Base-by-base conservation (phyloP, 2,113 vertebrate species). In the Manacus vitellinus region DNA sequence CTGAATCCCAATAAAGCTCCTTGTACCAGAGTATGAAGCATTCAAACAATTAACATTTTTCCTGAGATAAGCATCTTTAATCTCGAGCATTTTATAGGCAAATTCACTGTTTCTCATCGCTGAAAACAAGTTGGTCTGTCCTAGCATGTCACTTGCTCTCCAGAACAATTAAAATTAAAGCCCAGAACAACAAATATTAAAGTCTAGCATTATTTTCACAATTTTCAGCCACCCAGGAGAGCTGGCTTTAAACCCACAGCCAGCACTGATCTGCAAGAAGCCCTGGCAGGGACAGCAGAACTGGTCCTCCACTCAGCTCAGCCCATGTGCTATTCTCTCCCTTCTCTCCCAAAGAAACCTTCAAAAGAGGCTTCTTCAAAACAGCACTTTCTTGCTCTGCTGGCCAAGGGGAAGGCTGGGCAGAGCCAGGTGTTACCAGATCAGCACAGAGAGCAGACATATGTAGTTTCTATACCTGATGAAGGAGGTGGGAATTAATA, bases 401-500 rank as follows among this genome's bases (percentile, higher is more conserved):
- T 89, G 55, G 30, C 14, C 49, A 33, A 41, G 65, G 16, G 55
- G 47, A 59, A 17, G 17, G 17, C 16, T 88, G 37, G 66, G 51
- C 47, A 68, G 59, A 55, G 35, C 31, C 47, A 68, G 51, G 14
- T 27, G 17, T n/a, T 58, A 22, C 3, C 46, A 75, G 47, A 44
- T 20, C 41, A 37, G 23, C 39, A 59, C 2, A 59, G 6, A 3
- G 0, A 43, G 39, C 8, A 47, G n/a, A 41, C 6, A 5, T 3
- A 8, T 4, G 17, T 8, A 6, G 3, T 19, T 67, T 35, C 71
- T 72, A 14, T 14, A 54, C 9, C 23, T 79, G 37, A 49, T 44
- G 43, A 33, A 44, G 8, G 43, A 27, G 24, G 3, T 21, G 14
- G 18, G 25, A 71, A 44, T 74, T 37, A 44, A 44, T 27, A 66